phyloP scores from a whole-genome alignment of 2,113 vertebrate species.

The Epinephelus cyanopodus region DNA sequence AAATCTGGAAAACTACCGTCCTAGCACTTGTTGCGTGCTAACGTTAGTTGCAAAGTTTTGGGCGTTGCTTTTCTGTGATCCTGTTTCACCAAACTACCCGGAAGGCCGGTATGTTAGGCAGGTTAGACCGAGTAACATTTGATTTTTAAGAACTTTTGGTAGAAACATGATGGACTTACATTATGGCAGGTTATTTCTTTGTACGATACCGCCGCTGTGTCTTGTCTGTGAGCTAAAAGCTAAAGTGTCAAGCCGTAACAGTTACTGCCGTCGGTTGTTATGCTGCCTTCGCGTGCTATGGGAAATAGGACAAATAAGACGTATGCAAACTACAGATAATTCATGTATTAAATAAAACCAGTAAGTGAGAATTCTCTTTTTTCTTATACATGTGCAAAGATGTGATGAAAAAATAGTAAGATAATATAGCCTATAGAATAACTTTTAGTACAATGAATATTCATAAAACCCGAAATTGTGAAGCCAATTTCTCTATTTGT shows the following conservation, averaged over 20 bases:
- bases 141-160: too few species aligned
- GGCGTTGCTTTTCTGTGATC: constrained; percentile 70
- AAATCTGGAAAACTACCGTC: background rate
- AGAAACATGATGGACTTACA: constrained; percentile 68
- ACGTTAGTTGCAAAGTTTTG: constrained; percentile 65
- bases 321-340: background rate
- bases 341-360: background rate
- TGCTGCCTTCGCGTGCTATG: constrained; percentile 36
- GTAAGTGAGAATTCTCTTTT: background rate
- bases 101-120: background rate
- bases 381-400: accelerated
- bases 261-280: constrained; percentile 32
- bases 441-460: background rate
- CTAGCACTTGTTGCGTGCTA: constrained; percentile 80
- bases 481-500: background rate
- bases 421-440: background rate
- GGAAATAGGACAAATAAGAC: background rate
- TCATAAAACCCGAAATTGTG: background rate
- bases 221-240: constrained; percentile 28
- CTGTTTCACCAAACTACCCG: constrained; percentile 1
- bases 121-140: background rate
- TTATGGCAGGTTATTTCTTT: constrained; percentile 42
- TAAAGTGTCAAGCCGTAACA: constrained; percentile 63
- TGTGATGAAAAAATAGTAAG: background rate
- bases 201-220: constrained; percentile 19